Evolutionary conservation across 2,888 invertebrate genomes (phyloP), one percentile per base, ranked within the genome.

Genomic region (Calameuta idolon): DNA sequence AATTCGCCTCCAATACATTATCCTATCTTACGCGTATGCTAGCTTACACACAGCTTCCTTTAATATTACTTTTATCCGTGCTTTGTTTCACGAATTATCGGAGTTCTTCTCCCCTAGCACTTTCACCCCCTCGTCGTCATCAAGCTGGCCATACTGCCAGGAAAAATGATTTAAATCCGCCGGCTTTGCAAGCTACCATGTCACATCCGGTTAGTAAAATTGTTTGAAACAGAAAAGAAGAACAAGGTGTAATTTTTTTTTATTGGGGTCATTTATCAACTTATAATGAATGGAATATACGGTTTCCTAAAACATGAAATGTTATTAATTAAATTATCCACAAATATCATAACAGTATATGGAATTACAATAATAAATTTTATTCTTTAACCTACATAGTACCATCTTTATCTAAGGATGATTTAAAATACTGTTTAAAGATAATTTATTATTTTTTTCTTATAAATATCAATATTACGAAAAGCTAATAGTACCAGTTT

Each of bases 1-100:
- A 84, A 88, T 87, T 87, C 83, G 82, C 84, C 81, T 85, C 84
- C 87, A 87, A 87, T 87, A 88, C 83, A 85, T 87, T 87, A 88
- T 83, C 83, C 74, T 69, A 34, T 75, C 75, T 74, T 74, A 74
- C 33, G 75, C 31, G n/a, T 5, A 31, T 30, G 30, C 35, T 30
- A 34, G 74, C 74, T 74, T n/a, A 34, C 35, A 23, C 55, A 35
- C 34, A 31, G 35, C 74, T 74, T 74, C 12, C 74, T 37, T 75
- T 68, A 55, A 75, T 75, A 75, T 75, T 75, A 68, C 31, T 68
- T 37, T 83, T 83, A 78, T 81, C 77, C 81, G 73, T 79, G 76
- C 80, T 79, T 23, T 74, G n/a, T 76, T 80, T 83, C 80, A 81
- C 76, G 76, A 75, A 69, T 75, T 75, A 75, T 75, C 75, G 40